Conservation (phyloP, 2,888 invertebrate species). For the Melieria picta region DNA sequence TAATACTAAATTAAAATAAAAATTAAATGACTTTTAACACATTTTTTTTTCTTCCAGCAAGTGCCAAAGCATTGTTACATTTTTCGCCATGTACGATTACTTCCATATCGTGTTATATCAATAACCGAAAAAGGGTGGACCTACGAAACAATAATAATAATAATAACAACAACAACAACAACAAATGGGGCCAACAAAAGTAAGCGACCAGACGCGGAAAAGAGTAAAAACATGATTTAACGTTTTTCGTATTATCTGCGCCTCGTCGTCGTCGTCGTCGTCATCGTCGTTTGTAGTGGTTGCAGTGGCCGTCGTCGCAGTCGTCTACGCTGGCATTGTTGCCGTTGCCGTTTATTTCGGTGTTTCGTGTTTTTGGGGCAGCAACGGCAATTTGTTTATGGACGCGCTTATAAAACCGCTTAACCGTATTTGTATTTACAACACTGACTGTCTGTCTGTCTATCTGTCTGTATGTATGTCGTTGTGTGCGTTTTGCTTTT, state of each 20-base stretch:
- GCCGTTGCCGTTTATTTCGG: constrained; percentile 1
- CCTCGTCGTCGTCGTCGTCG: background rate
- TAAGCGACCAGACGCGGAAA: constrained; percentile 12
- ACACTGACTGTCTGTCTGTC: constrained; percentile 29
- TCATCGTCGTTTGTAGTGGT: constrained; percentile 40
- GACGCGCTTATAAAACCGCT: constrained; percentile 23
- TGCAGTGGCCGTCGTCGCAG: constrained; percentile 22
- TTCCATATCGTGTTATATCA: constrained; percentile 62
- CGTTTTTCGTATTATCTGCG: constrained; percentile 36
- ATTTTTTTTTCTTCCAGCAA: no score
- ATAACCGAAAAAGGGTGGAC: constrained; percentile 66
- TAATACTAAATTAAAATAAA: no score
- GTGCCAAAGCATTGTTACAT: no score
- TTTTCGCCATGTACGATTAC: no score
- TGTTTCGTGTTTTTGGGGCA: constrained; percentile 25
- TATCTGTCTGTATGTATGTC: background rate
- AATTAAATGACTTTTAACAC: no score
- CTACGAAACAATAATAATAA: constrained; percentile 44
- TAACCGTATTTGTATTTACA: constrained; percentile 13
- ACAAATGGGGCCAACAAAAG: constrained; percentile 9
- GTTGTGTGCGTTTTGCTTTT: constrained; percentile 10
- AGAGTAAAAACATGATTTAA: constrained; percentile 23
- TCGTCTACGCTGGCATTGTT: background rate
- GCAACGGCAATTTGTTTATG: constrained; percentile 29
- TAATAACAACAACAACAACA: constrained; percentile 22